Conservation (phyloP, 1,140 invertebrate species). For the Caenorhabditis remanei region DNA sequence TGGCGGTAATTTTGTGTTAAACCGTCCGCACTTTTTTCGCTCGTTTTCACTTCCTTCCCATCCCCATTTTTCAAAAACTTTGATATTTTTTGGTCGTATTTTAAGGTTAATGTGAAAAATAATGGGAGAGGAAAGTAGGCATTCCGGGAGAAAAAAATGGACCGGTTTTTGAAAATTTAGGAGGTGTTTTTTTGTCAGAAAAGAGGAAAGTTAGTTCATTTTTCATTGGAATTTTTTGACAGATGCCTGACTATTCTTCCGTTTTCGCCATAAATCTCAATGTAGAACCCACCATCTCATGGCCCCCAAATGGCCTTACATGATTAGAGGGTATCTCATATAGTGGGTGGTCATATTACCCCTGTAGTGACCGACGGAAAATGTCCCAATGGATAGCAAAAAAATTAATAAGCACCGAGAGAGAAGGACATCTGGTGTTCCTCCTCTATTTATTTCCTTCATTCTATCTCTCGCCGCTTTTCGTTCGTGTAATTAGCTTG, state of each 20-base stretch:
- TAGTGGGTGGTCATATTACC: no score
- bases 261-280: no score
- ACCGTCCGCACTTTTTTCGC: not conserved
- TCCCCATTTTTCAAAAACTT: no score
- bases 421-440: constrained; percentile 29
- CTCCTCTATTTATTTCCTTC: no score
- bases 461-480: not conserved
- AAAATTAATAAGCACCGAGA: constrained; percentile 46
- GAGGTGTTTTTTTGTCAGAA: no score
- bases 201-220: no score
- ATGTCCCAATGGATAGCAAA: not conserved
- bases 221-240: no score
- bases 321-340: constrained; percentile 18
- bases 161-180: constrained; percentile 27
- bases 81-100: not conserved
- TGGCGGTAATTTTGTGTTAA: constrained; percentile 20
- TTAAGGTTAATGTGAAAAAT: not conserved
- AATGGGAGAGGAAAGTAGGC: not conserved
- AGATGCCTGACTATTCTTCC: no score
- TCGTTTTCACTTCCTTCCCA: not conserved
- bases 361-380: not conserved
- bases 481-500: constrained; percentile 43
- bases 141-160: not conserved
- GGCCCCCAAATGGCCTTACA: not conserved
- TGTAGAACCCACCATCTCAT: not conserved